These are phyloP conservation scores for Poeciliopsis presidionis DNA, from an alignment of 2,797 vertebrate genomes.

Conservation along the genomic window DNA sequence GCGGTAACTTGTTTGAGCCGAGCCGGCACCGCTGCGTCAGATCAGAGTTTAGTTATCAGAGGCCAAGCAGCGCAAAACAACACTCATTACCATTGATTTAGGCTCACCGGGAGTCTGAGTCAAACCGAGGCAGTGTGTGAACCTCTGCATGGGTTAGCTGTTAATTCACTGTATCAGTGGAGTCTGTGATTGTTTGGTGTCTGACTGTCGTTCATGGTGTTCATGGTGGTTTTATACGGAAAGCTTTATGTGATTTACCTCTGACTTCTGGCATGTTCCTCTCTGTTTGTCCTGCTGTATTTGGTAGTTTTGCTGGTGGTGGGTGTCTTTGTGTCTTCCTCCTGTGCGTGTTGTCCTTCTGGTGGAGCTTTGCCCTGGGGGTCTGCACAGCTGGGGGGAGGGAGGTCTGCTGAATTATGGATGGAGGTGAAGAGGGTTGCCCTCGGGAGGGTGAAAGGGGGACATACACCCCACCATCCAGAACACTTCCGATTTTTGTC, in stretches of 20 bases:
- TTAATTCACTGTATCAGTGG: slow-evolving; percentile 36
- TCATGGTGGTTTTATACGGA: slow-evolving; percentile 4
- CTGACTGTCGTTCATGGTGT: slow-evolving; percentile 15
- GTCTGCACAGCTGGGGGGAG: slow-evolving; percentile 32
- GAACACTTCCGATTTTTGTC: slow-evolving; percentile 37
- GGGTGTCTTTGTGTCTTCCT: slow-evolving; percentile 49
- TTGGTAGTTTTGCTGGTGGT: slow-evolving; percentile 8
- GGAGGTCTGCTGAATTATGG: slow-evolving; percentile 81
- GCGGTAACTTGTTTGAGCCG: slow-evolving; percentile 35
- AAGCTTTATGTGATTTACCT: slow-evolving; percentile 8
- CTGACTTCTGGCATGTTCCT: slow-evolving; percentile 46
- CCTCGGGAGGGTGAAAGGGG: slow-evolving; percentile 53
- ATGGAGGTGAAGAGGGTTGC: slow-evolving; percentile 79
- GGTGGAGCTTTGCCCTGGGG: slow-evolving; percentile 58
- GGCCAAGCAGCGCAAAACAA: slow-evolving; percentile 51
- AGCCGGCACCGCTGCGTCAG: slow-evolving; percentile 35
- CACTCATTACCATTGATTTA: slow-evolving; percentile 65
- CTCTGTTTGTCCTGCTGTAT: slow-evolving; percentile 16
- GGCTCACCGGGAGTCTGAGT: slow-evolving; percentile 45
- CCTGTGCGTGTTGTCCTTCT: slow-evolving; percentile 59
- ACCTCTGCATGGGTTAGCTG: slow-evolving; percentile 12
- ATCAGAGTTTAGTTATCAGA: slow-evolving; percentile 59
- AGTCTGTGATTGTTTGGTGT: slow-evolving; percentile 17
- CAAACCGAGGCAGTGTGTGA: slow-evolving; percentile 29
- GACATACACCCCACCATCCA: slow-evolving; percentile 43